phyloP scores from a whole-genome alignment of 2,797 vertebrate species.

The Aphelocoma californica region DNA sequence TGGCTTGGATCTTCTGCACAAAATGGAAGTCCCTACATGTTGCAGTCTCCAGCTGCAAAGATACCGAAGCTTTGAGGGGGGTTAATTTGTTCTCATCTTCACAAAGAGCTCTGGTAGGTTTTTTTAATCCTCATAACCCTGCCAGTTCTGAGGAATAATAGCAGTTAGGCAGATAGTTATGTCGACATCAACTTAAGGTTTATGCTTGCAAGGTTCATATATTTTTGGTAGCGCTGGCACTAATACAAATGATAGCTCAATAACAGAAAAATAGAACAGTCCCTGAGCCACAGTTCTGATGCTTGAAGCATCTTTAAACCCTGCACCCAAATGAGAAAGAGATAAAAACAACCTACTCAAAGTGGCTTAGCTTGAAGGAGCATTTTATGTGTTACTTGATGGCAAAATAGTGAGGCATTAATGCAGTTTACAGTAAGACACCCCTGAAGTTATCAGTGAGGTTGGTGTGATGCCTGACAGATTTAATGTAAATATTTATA shows the following conservation, averaged over 20 bases:
- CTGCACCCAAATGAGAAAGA: conserved; percentile 37
- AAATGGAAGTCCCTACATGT: neutral
- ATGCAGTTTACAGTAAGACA: conserved; percentile 61
- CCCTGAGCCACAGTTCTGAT: conserved; percentile 14
- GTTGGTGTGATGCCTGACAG: conserved; percentile 51
- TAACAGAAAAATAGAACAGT: conserved; percentile 42
- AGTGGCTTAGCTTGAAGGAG: conserved; percentile 51
- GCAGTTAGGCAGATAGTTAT: conserved; percentile 34
- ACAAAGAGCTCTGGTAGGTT: neutral
- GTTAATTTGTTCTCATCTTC: conserved; percentile 38
- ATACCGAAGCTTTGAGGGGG: neutral
- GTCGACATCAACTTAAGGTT: conserved; percentile 43
- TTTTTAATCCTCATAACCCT: conserved; percentile 39
- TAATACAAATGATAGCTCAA: conserved; percentile 47
- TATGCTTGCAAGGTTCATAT: conserved; percentile 40
- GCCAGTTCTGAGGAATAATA: conserved; percentile 17
- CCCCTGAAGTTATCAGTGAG: conserved; percentile 53
- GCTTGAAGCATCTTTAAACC: conserved; percentile 37
- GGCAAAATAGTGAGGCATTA: conserved; percentile 66
- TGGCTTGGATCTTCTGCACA: neutral
- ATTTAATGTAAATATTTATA: conserved; percentile 70
- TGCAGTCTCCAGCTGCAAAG: neutral
- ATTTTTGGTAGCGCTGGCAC: conserved; percentile 2
- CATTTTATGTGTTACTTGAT: conserved; percentile 56
- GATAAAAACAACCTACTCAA: conserved; percentile 57